Conservation (phyloP, 2,888 invertebrate species). For the Acanthosepion pharaonis region DNA sequence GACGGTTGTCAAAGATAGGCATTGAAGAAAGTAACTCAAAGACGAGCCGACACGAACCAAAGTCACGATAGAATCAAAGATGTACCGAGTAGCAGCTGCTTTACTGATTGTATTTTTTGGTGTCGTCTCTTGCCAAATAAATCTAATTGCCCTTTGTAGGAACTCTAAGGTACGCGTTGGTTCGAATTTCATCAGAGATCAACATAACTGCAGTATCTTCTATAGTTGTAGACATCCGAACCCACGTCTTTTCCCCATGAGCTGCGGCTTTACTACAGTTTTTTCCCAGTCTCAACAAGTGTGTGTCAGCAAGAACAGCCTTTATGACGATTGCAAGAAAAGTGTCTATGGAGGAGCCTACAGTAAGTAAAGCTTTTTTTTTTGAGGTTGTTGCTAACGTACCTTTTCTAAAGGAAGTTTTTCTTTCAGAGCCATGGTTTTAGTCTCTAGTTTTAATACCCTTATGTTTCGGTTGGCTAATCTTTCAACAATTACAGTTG, state of each 20-base stretch:
- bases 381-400: neutral
- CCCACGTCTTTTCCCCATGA: neutral
- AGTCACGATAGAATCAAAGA: neutral
- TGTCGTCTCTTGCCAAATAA: neutral
- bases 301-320: neutral
- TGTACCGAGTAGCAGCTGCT: neutral
- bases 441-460: too few relatives aligned
- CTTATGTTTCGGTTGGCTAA: too few relatives aligned
- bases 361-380: neutral
- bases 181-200: neutral
- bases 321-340: constrained; percentile 12
- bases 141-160: neutral
- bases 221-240: neutral
- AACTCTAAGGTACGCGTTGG: neutral
- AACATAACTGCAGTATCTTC: constrained; percentile 8
- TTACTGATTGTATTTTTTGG: neutral
- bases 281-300: constrained; percentile 42
- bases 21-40: neutral
- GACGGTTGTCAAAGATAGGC: neutral
- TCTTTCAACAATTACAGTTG: too few relatives aligned
- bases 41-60: too few relatives aligned
- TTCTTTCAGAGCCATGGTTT: too few relatives aligned
- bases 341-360: neutral
- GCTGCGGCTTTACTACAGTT: neutral
- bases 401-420: too few relatives aligned